Base-by-base conservation (phyloP, 2,888 invertebrate species). In the Yponomeuta cagnagella region DNA sequence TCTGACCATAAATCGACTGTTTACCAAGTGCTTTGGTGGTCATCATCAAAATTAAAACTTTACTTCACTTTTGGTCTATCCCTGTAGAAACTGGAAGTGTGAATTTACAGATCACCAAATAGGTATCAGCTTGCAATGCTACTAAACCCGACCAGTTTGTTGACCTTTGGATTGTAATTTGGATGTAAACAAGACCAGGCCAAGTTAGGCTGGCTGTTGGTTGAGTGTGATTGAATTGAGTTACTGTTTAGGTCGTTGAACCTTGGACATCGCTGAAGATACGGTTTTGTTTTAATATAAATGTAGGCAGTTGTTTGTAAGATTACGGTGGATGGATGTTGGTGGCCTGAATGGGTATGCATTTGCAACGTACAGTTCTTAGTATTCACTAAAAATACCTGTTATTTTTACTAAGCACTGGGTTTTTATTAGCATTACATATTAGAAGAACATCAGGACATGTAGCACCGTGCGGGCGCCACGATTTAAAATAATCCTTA, bases 181-280 rank as follows among this genome's bases (percentile, higher is more conserved):
- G 15, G 15, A 58, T 1, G 52, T 58, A 58, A 58, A 8, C 15
- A 58, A 58, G 52, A 8, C 52, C 3, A 58, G 52, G 52, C 15
- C 52, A 58, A 58, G 15, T 15, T 58, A 58, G 15, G 5, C 52
- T 58, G 52, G 52, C 15, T 12, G 12, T 5, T 15, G 52, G 15
- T 43, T 43, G 43, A 43, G 43, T 58, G 52, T 58, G 52, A 58
- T 58, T 58, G 52, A 15, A 58, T 58, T 58, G 52, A 58, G 52
- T 58, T 58, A 58, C 52, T 58, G 52, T 58, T 58, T 58, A 58
- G 52, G 52, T 58, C 52, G 52, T 15, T 58, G 52, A 58, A 58
- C 52, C 52, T 58, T 15, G 52, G 12, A 58, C 4, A 58, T 58
- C 1, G 52, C 52, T 58, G 52, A 15, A 15, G 52, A 58, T 58